These are phyloP conservation scores for Halichoeres trimaculatus DNA, from an alignment of 2,113 vertebrate species.

Conservation along the genomic window DNA sequence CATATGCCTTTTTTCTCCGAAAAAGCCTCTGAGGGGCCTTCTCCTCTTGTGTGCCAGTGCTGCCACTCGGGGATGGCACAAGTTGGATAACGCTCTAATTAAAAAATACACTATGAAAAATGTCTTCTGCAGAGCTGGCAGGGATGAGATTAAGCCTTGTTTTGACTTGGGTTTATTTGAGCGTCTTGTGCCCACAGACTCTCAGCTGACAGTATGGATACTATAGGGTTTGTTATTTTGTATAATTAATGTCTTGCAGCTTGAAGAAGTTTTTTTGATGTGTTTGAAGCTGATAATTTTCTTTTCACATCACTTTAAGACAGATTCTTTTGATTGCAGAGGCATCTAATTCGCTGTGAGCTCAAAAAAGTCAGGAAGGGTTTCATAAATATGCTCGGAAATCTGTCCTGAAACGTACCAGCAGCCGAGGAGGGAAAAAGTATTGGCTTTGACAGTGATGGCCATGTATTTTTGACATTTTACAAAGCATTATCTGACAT, in stretches of 20 bases:
- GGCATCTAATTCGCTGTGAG: background rate
- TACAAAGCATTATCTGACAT: conserved; percentile 33
- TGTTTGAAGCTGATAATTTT: conserved; percentile 10
- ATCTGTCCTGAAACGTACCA: background rate
- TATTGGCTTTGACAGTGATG: conserved; percentile 12
- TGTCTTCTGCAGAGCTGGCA: conserved; percentile 57
- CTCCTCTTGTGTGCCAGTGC: conserved; percentile 62
- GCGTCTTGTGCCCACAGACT: conserved; percentile 26
- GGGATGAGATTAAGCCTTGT: conserved; percentile 63
- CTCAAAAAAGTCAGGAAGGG: background rate
- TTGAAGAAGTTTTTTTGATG: conserved; percentile 3
- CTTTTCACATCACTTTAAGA: background rate
- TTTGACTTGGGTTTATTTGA: conserved; percentile 53
- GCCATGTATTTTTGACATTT: conserved; percentile 25
- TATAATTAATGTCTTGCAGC: conserved; percentile 18
- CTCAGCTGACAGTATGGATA: conserved; percentile 25
- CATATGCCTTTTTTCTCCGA: conserved; percentile 62
- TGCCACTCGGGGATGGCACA: conserved; percentile 63
- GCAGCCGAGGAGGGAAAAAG: background rate
- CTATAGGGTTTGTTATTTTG: conserved; percentile 17
- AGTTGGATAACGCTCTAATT: conserved; percentile 74
- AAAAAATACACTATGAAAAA: conserved; percentile 63
- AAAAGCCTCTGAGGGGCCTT: conserved; percentile 64
- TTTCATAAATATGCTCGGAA: background rate
- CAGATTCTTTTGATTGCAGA: background rate